Base-by-base conservation (phyloP, 2,888 invertebrate genomes). In the Drosophila fungiperda region DNA sequence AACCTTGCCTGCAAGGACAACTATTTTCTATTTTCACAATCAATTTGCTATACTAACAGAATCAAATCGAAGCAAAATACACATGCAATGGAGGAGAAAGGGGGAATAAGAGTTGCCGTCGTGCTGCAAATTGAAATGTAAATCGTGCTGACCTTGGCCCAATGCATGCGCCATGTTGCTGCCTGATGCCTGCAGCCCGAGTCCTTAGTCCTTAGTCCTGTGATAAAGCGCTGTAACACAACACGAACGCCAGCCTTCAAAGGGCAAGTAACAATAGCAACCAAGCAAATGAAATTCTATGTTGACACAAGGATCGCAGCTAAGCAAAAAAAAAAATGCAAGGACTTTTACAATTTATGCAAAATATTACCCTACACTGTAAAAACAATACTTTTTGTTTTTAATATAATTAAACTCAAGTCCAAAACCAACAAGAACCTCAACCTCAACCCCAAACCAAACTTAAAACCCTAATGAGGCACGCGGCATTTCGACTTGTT, bases 141-240 rank as follows among this genome's bases (percentile, higher is more conserved):
- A 85, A 82, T 82, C 74, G 60, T 59, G 72, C 40, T 49, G 76
- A 82, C 89, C 85, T 89, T 86, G 85, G 80, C 87, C 82, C 85
- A 80, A 73, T 78, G 66, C 67, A 78, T 60, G 65, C 48, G 40
- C 59, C 53, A 60, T 57, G 67, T 52, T 66, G 50, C 36, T 38
- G 54, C 49, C 55, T 42, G 38, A n/a, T 55, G 60, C 42, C 49
- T 40, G 68, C 61, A 67, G 54, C 45, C 49, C 32, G 64, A 54
- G 66, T 61, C 79, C 61, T 20, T 12, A 42, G 20, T 45, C 20
- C 54, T 67, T 48, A 50, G 68, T 82, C 68, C 79, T 76, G 52
- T 73, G 68, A 78, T 78, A 75, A 69, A 69, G 57, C 55, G 72
- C 33, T 64, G 80, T 68, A 85, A 79, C 60, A 49, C 52, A 74